Evolutionary conservation across 2,888 invertebrate species (phyloP).

Genomic region (Ditylenchus weischeri): DNA sequence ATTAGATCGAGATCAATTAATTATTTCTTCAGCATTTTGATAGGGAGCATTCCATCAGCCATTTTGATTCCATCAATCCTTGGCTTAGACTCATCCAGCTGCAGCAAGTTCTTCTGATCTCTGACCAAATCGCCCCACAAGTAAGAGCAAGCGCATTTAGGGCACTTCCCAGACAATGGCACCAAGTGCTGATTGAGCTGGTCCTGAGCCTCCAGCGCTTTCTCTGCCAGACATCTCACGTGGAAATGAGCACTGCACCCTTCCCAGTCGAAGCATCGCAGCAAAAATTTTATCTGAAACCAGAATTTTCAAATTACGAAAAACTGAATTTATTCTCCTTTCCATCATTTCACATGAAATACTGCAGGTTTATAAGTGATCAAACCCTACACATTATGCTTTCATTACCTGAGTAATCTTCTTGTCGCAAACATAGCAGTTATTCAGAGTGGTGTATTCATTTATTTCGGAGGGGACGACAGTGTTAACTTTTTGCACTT

Average conservation of each 20-base stretch:
- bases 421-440: constrained; percentile 43
- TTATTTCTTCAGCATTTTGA: constrained; percentile 22
- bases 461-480: constrained; percentile 36
- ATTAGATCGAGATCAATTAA: constrained; percentile 5
- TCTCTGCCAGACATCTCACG: constrained; percentile 42
- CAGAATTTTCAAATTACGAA: background rate
- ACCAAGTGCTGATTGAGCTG: constrained; percentile 28
- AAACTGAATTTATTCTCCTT: background rate
- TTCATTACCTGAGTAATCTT: constrained; percentile 31
- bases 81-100: constrained; percentile 33
- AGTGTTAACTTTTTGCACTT: constrained; percentile 45
- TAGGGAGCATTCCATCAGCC: constrained; percentile 34
- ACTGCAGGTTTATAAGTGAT: too few relatives aligned
- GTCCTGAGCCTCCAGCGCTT: constrained; percentile 30
- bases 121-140: constrained; percentile 55
- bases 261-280: constrained; percentile 28
- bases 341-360: background rate
- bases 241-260: constrained; percentile 30
- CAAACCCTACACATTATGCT: too few relatives aligned
- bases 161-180: constrained; percentile 39
- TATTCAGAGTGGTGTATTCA: constrained; percentile 38
- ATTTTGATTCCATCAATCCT: constrained; percentile 33
- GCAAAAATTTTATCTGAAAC: constrained; percentile 26
- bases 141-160: constrained; percentile 36
- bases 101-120: constrained; percentile 42